Conservation (phyloP, 2,113 vertebrate species). For the Eurypyga helias region DNA sequence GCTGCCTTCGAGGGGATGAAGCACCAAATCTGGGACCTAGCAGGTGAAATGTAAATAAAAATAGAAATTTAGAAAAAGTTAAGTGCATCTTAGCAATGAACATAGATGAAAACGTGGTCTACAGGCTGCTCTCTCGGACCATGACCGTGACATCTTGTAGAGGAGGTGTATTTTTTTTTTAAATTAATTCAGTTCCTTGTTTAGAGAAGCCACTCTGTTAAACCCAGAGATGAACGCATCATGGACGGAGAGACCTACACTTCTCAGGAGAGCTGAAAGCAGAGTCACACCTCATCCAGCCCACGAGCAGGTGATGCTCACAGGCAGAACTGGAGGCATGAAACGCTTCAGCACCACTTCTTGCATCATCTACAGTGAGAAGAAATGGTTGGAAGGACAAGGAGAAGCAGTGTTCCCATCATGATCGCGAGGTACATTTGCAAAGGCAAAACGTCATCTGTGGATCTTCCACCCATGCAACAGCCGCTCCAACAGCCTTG, state of each 20-base stretch:
- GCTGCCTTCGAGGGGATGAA: not conserved
- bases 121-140: not conserved
- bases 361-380: not conserved
- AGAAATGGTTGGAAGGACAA: not conserved
- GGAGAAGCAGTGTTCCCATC: not conserved
- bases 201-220: not conserved
- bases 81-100: not conserved
- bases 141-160: not conserved
- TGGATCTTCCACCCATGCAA: slow-evolving; percentile 3
- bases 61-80: not conserved
- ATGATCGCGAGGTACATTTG: not conserved
- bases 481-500: not conserved
- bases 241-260: not conserved
- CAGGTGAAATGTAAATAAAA: not conserved
- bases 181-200: not conserved
- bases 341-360: not conserved
- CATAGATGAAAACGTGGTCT: not conserved
- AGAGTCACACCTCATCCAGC: not conserved
- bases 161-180: not conserved
- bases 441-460: not conserved
- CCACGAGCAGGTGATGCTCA: not conserved
- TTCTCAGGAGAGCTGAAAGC: not conserved
- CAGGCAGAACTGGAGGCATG: not conserved
- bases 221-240: not conserved
- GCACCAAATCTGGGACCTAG: not conserved